Percentiles rank a stretch among this genome's conserved stretches.
phyloP scores from a whole-genome alignment of 1,140 invertebrate genomes.

The Cecropterus lyciades region DNA sequence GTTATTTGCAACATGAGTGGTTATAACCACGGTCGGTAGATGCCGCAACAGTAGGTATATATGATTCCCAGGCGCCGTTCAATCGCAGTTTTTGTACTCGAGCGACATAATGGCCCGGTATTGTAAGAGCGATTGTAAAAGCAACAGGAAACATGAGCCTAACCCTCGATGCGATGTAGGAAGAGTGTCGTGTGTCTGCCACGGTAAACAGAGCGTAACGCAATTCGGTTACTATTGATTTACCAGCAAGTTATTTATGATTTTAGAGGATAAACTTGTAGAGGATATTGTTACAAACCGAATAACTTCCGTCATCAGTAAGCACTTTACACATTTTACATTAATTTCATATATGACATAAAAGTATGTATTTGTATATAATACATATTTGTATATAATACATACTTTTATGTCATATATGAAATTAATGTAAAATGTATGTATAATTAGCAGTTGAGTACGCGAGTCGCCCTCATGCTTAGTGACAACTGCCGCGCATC shows the following conservation, averaged over 20 bases:
- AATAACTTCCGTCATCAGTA: slow-evolving; percentile 1
- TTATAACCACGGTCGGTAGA: slow-evolving; percentile 3
- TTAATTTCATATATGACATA: too few relatives aligned
- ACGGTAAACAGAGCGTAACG: slow-evolving; percentile 60
- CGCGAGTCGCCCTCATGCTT: too few relatives aligned
- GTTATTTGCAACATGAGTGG: slow-evolving; percentile 4
- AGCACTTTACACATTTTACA: background rate
- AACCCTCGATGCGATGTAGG: slow-evolving; percentile 55
- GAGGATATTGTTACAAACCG: background rate
- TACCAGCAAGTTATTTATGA: slow-evolving; percentile 36
- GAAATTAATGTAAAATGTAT: too few relatives aligned
- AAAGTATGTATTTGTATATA: too few relatives aligned
- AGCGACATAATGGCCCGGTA: slow-evolving; percentile 54
- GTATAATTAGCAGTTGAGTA: too few relatives aligned
- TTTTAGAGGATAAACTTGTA: slow-evolving; percentile 8
- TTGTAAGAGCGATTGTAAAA: slow-evolving; percentile 51
- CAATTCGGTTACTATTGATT: slow-evolving; percentile 51
- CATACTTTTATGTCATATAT: too few relatives aligned
- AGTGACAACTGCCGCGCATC: too few relatives aligned
- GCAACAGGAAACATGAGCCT: slow-evolving; percentile 69
- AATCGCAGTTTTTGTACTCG: slow-evolving; percentile 67
- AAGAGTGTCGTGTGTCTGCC: slow-evolving; percentile 56
- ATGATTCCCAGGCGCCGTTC: slow-evolving; percentile 64
- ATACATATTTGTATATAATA: too few relatives aligned
- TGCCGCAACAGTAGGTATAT: slow-evolving; percentile 35